phyloP scores from a whole-genome alignment of 2,113 vertebrate genomes.

The Accipiter virgatus region DNA sequence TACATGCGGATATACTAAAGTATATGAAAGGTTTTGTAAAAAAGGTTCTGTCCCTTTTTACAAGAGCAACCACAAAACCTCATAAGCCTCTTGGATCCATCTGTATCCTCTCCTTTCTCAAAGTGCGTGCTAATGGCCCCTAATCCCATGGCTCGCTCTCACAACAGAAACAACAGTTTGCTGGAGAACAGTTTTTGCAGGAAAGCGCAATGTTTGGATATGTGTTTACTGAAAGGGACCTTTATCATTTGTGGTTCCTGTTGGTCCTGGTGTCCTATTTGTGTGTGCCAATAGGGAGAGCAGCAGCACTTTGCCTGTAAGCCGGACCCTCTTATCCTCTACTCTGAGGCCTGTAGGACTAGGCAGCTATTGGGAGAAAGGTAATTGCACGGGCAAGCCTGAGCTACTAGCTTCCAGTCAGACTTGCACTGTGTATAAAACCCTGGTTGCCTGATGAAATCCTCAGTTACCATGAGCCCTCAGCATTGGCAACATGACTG shows the following conservation, averaged over 20 bases:
- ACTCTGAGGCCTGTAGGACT: not conserved
- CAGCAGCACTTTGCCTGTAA: not conserved
- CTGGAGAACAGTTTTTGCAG: not conserved
- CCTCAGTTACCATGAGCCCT: not conserved
- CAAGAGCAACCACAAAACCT: not conserved
- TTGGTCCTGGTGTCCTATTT: not conserved
- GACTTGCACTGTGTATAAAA: not conserved
- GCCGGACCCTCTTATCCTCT: not conserved
- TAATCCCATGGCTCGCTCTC: rapidly evolving
- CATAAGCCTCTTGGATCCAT: not conserved
- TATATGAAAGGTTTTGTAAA: not conserved
- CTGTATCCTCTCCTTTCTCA: not conserved
- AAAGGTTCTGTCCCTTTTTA: not conserved
- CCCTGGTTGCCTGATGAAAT: not conserved
- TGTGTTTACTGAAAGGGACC: not conserved
- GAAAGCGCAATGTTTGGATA: not conserved
- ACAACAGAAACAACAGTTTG: not conserved
- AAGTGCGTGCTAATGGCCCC: not conserved
- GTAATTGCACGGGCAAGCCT: not conserved
- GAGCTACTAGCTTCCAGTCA: not conserved
- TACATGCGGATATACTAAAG: not conserved
- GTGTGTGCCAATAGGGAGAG: not conserved
- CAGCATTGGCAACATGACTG: not conserved
- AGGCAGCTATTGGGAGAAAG: not conserved
- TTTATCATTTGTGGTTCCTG: not conserved